Percentiles rank a stretch among this genome's conserved stretches.
Evolutionary conservation across 1,140 invertebrate species (phyloP).

Genomic region (Caenorhabditis briggsae): DNA sequence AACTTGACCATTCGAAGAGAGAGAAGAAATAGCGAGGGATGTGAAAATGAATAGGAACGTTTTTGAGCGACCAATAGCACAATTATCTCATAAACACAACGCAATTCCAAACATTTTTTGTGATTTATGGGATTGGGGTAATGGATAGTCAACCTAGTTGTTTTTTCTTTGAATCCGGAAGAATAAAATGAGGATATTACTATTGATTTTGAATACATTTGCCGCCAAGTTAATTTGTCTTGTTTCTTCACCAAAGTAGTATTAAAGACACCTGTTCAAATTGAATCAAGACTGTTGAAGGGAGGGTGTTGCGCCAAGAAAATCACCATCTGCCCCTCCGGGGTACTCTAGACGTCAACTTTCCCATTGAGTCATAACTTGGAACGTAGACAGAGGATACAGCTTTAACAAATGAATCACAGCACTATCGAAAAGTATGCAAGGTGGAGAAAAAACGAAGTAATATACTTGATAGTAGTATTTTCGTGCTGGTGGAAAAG

Average conservation of each 20-base stretch:
- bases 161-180: no score
- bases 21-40: conserved; percentile 2
- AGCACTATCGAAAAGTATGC: not conserved
- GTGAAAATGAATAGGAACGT: conserved; percentile 41
- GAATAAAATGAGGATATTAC: no score
- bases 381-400: not conserved
- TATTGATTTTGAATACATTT: not conserved
- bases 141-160: not conserved
- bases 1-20: conserved; percentile 42
- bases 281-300: not conserved
- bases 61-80: not conserved
- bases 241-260: not conserved
- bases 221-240: conserved; percentile 2
- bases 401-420: conserved; percentile 20
- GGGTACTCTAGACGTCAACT: not conserved
- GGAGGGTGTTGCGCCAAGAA: conserved; percentile 3
- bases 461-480: no score
- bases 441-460: not conserved
- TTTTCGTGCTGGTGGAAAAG: no score
- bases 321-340: conserved; percentile 4
- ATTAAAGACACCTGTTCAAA: conserved; percentile 5
- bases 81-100: conserved; percentile 20
- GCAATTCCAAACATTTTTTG: not conserved
- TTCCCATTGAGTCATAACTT: conserved; percentile 40
- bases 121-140: conserved; percentile 12